These are phyloP conservation scores for Disparrhopalites patrizii DNA, from an alignment of 2,888 invertebrate genomes.

Conservation along the genomic window DNA sequence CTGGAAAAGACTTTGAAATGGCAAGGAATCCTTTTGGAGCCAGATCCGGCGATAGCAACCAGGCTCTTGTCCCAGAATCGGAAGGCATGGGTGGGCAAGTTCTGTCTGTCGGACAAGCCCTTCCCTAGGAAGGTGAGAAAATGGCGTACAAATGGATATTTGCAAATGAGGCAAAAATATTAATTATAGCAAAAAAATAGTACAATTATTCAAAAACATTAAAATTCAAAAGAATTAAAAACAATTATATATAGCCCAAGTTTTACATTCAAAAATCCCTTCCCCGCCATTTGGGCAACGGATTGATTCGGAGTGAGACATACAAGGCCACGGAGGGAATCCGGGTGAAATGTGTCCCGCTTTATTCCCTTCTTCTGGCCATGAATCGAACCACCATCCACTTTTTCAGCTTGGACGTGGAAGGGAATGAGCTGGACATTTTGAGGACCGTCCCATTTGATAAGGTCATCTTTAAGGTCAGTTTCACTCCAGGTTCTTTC, in stretches of 20 bases:
- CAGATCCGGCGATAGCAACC: slow-evolving; percentile 50
- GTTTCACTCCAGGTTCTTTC: too few species aligned
- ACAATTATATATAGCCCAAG: too few species aligned
- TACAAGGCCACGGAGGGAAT: too few species aligned
- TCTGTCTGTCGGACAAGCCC: slow-evolving; percentile 49
- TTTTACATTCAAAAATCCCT: too few species aligned
- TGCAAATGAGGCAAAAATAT: too few species aligned
- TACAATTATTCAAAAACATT: too few species aligned
- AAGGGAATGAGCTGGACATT: not conserved
- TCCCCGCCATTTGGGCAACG: too few species aligned
- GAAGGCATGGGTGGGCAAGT: slow-evolving; percentile 50
- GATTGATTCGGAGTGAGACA: too few species aligned
- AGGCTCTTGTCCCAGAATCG: slow-evolving; percentile 49
- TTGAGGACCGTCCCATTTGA: not conserved
- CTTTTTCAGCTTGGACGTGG: slow-evolving; percentile 5
- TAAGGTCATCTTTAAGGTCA: not conserved
- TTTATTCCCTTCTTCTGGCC: not conserved
- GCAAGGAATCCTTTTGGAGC: slow-evolving; percentile 51
- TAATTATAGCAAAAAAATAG: too few species aligned
- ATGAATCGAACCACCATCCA: not conserved
- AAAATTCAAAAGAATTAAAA: too few species aligned
- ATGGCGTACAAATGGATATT: too few species aligned
- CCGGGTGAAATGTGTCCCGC: not conserved
- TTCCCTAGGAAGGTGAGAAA: slow-evolving; percentile 41
- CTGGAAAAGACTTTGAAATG: slow-evolving; percentile 50